Base-by-base conservation (phyloP, 2,797 vertebrate genomes). In the Myripristis murdjan region DNA sequence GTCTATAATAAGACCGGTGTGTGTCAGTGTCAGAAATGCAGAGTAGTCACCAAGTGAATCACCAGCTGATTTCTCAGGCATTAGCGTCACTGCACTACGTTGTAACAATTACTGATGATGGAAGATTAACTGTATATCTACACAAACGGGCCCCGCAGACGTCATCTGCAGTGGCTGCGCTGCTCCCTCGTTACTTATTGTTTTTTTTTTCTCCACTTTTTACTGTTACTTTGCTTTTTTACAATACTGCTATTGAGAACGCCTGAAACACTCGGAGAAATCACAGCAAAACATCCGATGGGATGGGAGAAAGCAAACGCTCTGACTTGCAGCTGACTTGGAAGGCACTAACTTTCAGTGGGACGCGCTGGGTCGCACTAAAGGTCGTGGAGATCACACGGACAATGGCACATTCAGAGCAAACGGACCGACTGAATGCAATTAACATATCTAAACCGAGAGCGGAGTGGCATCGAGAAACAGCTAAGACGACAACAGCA, bases 1-100 rank as follows among this genome's bases (percentile, higher is more conserved):
- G 23, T 71, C 66, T 68, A 55, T 43, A 70, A 70, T 64, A 59
- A 69, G 59, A 69, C 31, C 14, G 11, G 39, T 18, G 48, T 61
- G 26, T 47, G 20, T 79, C 65, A 48, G 15, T 11, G 20, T 79
- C 65, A 48, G 15, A 8, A 22, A 47, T 4, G 33, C 35, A 71
- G 47, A 69, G 59, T 68, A 22, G 9, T 26, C 70, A 75, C 64
- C 15, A 57, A 58, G 28, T 81, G 73, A 81, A 74, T 84, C 81
- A 85, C 16, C 39, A 56, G 58, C 56, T 57, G 39, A 78, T 83
- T 83, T 80, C 56, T 63, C 64, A 82, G 74, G 80, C 59, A 52
- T 83, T 12, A 70, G 52, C 57, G 72, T 86, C 87, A 86, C 24
- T 9, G 35, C 10, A 46, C 72, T 70, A 84, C 73, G 76, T 78